Evolutionary conservation across 1,140 invertebrate species (phyloP), one percentile per base, ranked within the genome.

Genomic region (Drosophila ambigua): DNA sequence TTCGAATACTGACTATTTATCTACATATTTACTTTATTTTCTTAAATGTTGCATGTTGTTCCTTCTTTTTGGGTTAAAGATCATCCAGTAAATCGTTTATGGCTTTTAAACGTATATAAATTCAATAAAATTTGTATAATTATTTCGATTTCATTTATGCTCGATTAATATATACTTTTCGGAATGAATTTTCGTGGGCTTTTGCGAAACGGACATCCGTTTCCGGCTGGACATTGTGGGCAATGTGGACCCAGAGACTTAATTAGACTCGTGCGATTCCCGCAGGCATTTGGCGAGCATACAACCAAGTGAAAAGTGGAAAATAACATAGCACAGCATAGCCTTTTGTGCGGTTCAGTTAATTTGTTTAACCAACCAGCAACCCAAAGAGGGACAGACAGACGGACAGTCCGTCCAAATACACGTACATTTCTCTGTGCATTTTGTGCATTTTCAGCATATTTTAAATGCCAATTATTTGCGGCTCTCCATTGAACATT

Each of bases 401-500:
- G 20, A 13, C 20, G 8, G 52, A 31, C 41, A 5, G 52, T 51
- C 46, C 26, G 64, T 16, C 6, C 48, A 41, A 20, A 50, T 23
- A 35, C 23, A 45, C 31, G 3, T 9, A 11, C 31, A 11, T 35
- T 46, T 61, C 68, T 59, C 15, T 31, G 41, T 16, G 53, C 64
- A 87, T 77, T 81, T 85, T 87, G 75, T 60, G 67, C 74, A 78
- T 87, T 82, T 87, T 88, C 82, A 87, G 83, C 82, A 88, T 83
- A 88, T 87, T 81, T 87, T 76, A 82, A 87, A 87, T 88, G 71
- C 65, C 83, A 87, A 88, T 87, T 87, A 87, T 82, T 65, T 72
- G 83, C 71, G 78, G 83, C 79, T 66, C 50, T 23, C 48, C 74
- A 77, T 62, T 77, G 55, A 80, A 80, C 77, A 75, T 82, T 65